Base-by-base conservation (phyloP, 2,888 invertebrate species). In the Nephrocerus scutellatus region DNA sequence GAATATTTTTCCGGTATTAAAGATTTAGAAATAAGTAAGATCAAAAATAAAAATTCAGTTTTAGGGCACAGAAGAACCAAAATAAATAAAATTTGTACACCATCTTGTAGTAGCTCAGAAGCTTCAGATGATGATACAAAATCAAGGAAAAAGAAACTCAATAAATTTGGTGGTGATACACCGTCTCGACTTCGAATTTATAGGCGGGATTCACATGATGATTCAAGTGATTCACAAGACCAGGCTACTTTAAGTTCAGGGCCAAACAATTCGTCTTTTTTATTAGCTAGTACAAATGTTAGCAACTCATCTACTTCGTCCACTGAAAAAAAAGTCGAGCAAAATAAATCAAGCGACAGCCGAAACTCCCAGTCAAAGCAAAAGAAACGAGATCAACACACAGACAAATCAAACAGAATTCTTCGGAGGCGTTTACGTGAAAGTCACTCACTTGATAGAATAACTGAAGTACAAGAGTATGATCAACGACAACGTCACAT, bases 61-160 rank as follows among this genome's bases (percentile, higher is more conserved):
- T 46, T 64, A 21, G 63, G 60, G 33, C 79, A 79, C 54, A 72
- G 79, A 22, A 74, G 79, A 33, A 75, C 76, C 45, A 82, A 82
- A 64, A 75, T 82, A 53, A 79, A 80, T 51, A 83, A 84, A 60
- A 76, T 76, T 9, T 71, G 82, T 24, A 83, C 82, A n/a, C 86
- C 89, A 6, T 91, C 91, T 36, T 92, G 92, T 61, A 91, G 91
- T 53, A 92, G 91, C 35, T 92, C 92, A 0, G 93, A 95, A 66
- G 86, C 93, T 6, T 91, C 91, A 43, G 92, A 92, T 63, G 81
- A 81, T 53, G 87, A 87, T 59, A 84, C 84, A 35, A 88, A 88
- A 41, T 57, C 59, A 59, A 77, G 85, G 47, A 88, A 88, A 62
- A 86, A 88, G 60, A 75, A 87, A 36, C 81, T 82, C 10, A 81